Conservation (phyloP, 2,797 vertebrate genomes). For the Hydrocynus forskahlii region DNA sequence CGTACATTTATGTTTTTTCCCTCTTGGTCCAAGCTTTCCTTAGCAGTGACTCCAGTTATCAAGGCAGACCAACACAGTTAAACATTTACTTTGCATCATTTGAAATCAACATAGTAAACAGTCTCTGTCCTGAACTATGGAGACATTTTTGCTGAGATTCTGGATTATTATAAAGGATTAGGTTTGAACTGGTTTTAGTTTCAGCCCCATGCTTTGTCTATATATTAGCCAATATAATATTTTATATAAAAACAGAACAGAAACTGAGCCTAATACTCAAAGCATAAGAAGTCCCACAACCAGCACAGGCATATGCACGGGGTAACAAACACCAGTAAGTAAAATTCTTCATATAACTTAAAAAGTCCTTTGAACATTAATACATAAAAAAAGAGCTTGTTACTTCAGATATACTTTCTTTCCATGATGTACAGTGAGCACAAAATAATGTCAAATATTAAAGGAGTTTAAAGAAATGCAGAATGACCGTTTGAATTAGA, state of each 20-base stretch:
- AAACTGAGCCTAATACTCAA: background rate
- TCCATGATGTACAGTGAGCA: background rate
- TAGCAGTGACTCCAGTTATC: background rate
- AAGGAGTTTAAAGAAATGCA: background rate
- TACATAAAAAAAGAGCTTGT: conserved; percentile 68
- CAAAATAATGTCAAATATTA: background rate
- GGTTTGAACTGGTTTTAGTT: too few relatives aligned
- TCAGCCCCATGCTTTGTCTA: too few relatives aligned
- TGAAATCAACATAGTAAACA: too few relatives aligned
- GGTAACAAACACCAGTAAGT: background rate
- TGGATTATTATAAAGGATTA: too few relatives aligned
- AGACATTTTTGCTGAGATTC: too few relatives aligned
- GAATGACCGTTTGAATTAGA: background rate
- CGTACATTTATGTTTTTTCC: too few relatives aligned
- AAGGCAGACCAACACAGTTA: background rate
- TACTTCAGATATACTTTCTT: background rate
- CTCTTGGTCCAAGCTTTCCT: background rate
- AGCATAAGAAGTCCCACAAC: background rate
- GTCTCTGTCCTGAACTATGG: too few relatives aligned
- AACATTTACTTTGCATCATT: background rate
- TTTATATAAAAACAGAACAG: too few relatives aligned
- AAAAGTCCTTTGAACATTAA: conserved; percentile 57
- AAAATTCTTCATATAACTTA: background rate
- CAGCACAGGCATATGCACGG: background rate
- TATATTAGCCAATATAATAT: too few relatives aligned